Conservation (phyloP, 2,888 invertebrate genomes). For the Drosophila acutilabella region DNA sequence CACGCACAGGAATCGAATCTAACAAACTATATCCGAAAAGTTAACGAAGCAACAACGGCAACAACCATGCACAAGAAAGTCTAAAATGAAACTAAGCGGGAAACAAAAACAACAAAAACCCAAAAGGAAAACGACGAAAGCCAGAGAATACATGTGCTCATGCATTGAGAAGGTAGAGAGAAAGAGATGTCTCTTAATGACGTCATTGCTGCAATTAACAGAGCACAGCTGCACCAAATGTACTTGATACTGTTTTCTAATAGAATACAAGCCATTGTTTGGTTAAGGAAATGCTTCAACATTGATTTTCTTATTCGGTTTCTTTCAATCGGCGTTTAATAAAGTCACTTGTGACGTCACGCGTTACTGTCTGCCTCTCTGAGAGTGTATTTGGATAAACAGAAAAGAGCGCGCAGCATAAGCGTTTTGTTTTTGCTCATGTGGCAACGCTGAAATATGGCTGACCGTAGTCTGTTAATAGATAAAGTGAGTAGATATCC, state of each 20-base stretch:
- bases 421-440: conserved; percentile 20
- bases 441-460: conserved; percentile 31
- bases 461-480: conserved; percentile 9
- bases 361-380: neutral
- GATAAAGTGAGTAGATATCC: conserved; percentile 12
- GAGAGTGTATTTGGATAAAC: neutral
- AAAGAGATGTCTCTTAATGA: too few relatives aligned
- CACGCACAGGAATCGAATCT: conserved; percentile 47
- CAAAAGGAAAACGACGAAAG: conserved; percentile 44
- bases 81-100: conserved; percentile 57
- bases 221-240: neutral
- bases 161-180: conserved; percentile 31
- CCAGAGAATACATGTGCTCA: conserved; percentile 23
- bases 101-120: conserved; percentile 52
- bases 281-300: neutral
- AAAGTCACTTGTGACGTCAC: conserved; percentile 16
- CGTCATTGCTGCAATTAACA: neutral
- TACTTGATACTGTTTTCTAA: neutral
- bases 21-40: conserved; percentile 61
- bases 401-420: conserved; percentile 4
- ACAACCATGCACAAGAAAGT: conserved; percentile 61
- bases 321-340: neutral
- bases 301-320: conserved; percentile 5
- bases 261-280: neutral
- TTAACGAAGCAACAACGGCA: conserved; percentile 49